Evolutionary conservation across 2,797 vertebrate genomes (phyloP).

Genomic region (Calcarius lapponicus): DNA sequence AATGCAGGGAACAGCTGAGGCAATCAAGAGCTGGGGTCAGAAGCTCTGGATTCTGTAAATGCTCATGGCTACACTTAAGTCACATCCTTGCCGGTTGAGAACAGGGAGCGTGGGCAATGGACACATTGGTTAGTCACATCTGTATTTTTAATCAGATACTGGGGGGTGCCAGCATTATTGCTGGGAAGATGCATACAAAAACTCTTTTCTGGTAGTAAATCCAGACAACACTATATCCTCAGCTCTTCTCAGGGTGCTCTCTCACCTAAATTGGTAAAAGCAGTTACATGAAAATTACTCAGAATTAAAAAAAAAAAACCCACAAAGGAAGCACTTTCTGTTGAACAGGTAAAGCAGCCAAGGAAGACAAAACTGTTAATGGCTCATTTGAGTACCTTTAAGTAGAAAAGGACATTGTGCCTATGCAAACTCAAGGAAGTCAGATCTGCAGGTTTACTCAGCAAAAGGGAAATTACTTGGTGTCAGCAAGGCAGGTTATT

Average conservation of each 20-base stretch:
- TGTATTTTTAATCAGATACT: not conserved
- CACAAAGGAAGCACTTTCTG: not conserved
- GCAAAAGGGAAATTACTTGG: not conserved
- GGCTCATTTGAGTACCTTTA: not conserved
- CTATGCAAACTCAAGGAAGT: not conserved
- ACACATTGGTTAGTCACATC: not conserved
- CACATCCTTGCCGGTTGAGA: not conserved
- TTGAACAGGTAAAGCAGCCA: not conserved
- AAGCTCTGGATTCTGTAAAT: not conserved
- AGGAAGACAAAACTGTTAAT: not conserved
- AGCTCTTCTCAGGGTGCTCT: not conserved
- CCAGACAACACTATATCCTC: not conserved
- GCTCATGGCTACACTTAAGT: not conserved
- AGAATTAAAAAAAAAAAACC: constrained; percentile 21
- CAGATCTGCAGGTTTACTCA: not conserved
- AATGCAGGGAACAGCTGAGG: not conserved
- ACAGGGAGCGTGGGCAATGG: accelerated
- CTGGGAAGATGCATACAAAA: not conserved
- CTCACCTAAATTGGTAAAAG: not conserved
- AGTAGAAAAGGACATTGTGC: not conserved
- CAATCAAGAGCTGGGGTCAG: not conserved
- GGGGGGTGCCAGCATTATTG: not conserved
- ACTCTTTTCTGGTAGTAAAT: not conserved
- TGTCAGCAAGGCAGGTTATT: not conserved
- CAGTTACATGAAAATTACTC: not conserved